These are phyloP conservation scores for Neolamprologus fasciatus DNA, from an alignment of 2,113 vertebrate genomes.

Conservation along the genomic window DNA sequence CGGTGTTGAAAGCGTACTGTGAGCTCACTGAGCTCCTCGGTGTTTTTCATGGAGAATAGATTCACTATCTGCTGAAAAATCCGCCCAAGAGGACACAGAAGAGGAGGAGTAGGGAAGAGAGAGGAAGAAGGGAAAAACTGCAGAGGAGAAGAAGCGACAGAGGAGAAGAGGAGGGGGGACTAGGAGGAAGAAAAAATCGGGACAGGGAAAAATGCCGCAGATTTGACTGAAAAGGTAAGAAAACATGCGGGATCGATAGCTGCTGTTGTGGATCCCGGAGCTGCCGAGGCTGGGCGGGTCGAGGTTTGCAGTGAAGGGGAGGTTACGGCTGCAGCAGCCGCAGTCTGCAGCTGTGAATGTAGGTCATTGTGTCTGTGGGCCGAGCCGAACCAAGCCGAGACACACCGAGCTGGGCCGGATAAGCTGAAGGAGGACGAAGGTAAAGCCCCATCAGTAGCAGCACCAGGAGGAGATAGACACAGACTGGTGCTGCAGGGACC, in stretches of 20 bases:
- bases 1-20: neutral
- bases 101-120: neutral
- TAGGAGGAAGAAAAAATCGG: neutral
- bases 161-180: neutral
- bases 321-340: neutral
- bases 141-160: neutral
- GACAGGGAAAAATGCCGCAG: slow-evolving; percentile 26
- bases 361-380: slow-evolving; percentile 62
- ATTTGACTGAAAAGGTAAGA: slow-evolving; percentile 54
- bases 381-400: slow-evolving; percentile 14
- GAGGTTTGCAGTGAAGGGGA: neutral
- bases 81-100: neutral
- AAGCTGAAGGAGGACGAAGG: slow-evolving; percentile 22
- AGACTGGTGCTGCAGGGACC: neutral
- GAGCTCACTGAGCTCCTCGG: neutral
- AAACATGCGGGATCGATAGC: slow-evolving; percentile 3
- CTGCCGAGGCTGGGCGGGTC: neutral
- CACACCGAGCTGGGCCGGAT: neutral
- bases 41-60: neutral
- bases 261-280: neutral
- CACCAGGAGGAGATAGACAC: neutral
- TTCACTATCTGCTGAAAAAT: neutral
- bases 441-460: neutral
- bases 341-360: slow-evolving; percentile 33
- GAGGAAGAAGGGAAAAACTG: neutral